A percentile compares a stretch with the other conserved stretches of the same genome.
Evolutionary conservation across 1,140 invertebrate genomes (phyloP).

Genomic region (Bombus vancouverensis): DNA sequence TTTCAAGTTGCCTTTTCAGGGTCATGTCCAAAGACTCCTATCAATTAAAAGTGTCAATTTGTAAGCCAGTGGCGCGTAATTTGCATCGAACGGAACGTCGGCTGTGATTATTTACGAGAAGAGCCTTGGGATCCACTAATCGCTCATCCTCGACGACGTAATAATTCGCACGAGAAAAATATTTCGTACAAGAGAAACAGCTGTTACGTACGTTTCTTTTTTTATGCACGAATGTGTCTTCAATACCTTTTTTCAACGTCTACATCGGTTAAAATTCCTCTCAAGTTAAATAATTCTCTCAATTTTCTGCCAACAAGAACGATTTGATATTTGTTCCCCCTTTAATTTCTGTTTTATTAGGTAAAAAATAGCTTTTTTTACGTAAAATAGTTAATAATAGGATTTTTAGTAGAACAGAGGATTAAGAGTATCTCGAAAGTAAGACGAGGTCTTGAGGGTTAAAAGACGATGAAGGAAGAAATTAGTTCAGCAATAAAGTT

Average conservation of each 20-base stretch:
- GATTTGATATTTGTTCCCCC: neutral
- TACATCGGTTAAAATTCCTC: neutral
- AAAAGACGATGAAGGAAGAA: constrained; percentile 1
- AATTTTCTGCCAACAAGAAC: too few species aligned
- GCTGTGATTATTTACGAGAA: constrained; percentile 23
- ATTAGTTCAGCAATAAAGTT: constrained; percentile 29
- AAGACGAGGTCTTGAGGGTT: neutral
- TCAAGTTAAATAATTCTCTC: neutral
- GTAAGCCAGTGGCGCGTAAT: constrained; percentile 40
- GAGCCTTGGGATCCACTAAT: constrained; percentile 49
- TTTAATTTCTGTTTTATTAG: neutral
- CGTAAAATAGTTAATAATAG: neutral
- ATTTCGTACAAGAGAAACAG: constrained; percentile 1
- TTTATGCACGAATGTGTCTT: constrained; percentile 17
- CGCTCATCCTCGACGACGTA: constrained; percentile 39
- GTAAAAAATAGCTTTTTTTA: neutral
- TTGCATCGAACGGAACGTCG: constrained; percentile 45
- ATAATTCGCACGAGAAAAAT: constrained; percentile 29
- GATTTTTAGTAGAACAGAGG: neutral
- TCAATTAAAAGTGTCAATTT: constrained; percentile 56
- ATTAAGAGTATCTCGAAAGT: neutral
- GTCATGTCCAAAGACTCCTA: constrained; percentile 12
- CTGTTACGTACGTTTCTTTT: neutral
- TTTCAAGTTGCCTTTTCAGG: constrained; percentile 27
- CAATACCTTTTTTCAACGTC: neutral